phyloP scores from a whole-genome alignment of 2,113 vertebrate genomes.

The Rynchops niger region DNA sequence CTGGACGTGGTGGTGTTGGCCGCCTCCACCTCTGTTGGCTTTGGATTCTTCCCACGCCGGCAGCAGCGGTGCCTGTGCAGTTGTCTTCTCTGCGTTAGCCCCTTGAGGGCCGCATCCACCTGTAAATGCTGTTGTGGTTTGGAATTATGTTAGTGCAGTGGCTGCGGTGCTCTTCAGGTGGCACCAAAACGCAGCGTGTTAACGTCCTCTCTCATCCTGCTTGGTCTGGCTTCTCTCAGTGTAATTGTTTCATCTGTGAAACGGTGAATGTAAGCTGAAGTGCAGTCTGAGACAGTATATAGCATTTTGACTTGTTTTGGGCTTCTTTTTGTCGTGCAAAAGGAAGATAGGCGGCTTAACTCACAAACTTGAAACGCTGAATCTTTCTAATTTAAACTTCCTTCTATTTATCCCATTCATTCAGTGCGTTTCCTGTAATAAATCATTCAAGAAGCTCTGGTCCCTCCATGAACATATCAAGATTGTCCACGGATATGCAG shows the following conservation, averaged over 20 bases:
- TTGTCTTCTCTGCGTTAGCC: background rate
- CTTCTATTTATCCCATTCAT: slow-evolving; percentile 60
- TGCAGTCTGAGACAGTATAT: background rate
- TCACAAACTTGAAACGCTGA: background rate
- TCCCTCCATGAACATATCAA: slow-evolving; percentile 98
- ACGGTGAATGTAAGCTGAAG: background rate
- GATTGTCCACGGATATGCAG: slow-evolving; percentile 97
- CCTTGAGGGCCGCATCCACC: background rate
- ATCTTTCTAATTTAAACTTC: slow-evolving; percentile 2
- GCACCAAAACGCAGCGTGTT: background rate
- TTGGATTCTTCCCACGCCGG: background rate
- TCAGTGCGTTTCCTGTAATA: slow-evolving; percentile 97
- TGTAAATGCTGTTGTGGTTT: background rate
- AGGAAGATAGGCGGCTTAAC: background rate
- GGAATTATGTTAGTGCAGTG: background rate
- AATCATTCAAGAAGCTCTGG: slow-evolving; percentile 99
- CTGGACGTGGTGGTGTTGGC: background rate
- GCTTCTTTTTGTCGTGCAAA: background rate
- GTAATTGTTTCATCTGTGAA: background rate
- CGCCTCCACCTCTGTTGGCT: background rate
- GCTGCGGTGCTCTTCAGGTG: background rate
- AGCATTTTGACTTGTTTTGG: background rate
- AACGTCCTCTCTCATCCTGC: background rate
- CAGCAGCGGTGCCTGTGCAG: background rate
- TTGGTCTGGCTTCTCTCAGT: background rate